Conservation (phyloP, 2,797 vertebrate genomes). For the Cottoperca gobio region DNA sequence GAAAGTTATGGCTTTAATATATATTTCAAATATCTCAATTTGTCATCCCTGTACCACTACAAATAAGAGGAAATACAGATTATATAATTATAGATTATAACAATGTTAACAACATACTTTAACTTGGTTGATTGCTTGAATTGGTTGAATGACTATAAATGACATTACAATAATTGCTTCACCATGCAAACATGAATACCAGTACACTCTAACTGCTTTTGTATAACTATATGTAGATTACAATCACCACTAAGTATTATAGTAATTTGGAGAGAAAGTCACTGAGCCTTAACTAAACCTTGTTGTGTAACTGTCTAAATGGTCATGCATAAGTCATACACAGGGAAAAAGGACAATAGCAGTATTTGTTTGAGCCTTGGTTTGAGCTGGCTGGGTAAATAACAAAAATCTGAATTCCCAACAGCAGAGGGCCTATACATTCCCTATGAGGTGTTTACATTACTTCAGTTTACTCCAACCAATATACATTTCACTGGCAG, state of each 20-base stretch:
- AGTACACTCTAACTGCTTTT: neutral
- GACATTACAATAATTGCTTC: too few species aligned
- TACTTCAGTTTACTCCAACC: neutral
- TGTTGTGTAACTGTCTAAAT: neutral
- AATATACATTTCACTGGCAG: conserved; percentile 18
- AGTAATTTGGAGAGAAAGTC: neutral
- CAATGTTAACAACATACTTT: conserved; percentile 24
- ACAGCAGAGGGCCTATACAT: neutral
- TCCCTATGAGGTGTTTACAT: neutral
- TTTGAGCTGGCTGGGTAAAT: neutral
- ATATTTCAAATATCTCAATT: neutral
- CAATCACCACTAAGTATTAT: neutral
- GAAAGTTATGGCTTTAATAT: conserved; percentile 3
- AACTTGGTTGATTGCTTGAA: neutral
- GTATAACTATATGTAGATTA: neutral
- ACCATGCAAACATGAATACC: neutral
- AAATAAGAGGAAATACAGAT: neutral
- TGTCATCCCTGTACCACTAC: neutral
- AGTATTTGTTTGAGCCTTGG: neutral
- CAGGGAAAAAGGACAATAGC: neutral
- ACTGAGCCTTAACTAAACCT: neutral
- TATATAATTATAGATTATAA: neutral
- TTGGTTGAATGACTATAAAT: too few species aligned
- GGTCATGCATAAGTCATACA: neutral
- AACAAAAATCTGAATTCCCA: neutral